Evolutionary conservation across 1,140 invertebrate species (phyloP).

Genomic region (Zaprionus davidi): DNA sequence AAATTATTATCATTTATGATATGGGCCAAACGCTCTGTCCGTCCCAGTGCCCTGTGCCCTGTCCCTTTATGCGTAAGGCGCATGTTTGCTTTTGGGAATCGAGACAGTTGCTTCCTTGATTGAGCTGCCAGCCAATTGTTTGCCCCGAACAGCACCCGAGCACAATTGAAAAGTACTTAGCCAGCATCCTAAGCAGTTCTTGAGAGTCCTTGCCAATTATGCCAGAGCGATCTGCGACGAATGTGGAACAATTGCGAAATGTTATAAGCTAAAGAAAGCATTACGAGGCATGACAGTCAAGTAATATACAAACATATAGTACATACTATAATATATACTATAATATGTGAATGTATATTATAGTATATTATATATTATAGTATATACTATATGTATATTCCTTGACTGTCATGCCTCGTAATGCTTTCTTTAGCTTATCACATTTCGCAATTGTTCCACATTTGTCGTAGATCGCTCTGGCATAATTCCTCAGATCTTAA

Average conservation of each 20-base stretch:
- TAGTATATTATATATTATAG: too few relatives aligned
- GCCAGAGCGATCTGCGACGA: neutral
- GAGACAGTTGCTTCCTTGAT: slow-evolving; percentile 71
- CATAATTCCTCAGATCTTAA: too few relatives aligned
- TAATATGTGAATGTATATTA: too few relatives aligned
- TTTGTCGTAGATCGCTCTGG: too few relatives aligned
- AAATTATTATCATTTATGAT: slow-evolving; percentile 77
- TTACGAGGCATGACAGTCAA: neutral
- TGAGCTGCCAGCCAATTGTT: slow-evolving; percentile 41
- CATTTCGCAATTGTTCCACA: too few relatives aligned
- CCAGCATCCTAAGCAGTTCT: neutral
- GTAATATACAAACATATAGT: neutral
- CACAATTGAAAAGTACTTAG: slow-evolving; percentile 34
- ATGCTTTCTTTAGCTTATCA: too few relatives aligned
- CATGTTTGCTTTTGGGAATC: slow-evolving; percentile 55
- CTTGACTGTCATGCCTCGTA: too few relatives aligned
- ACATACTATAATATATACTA: neutral
- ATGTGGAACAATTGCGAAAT: slow-evolving; percentile 1
- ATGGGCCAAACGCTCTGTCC: slow-evolving; percentile 36
- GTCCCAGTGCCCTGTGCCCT: slow-evolving; percentile 29
- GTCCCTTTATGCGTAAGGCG: neutral
- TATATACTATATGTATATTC: too few relatives aligned
- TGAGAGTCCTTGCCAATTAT: neutral
- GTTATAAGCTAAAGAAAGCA: neutral
- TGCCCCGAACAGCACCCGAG: slow-evolving; percentile 12